Percentiles rank a stretch among this genome's conserved stretches.
Evolutionary conservation across 2,113 vertebrate species (phyloP).

Genomic region (Mormyrus lacerda): DNA sequence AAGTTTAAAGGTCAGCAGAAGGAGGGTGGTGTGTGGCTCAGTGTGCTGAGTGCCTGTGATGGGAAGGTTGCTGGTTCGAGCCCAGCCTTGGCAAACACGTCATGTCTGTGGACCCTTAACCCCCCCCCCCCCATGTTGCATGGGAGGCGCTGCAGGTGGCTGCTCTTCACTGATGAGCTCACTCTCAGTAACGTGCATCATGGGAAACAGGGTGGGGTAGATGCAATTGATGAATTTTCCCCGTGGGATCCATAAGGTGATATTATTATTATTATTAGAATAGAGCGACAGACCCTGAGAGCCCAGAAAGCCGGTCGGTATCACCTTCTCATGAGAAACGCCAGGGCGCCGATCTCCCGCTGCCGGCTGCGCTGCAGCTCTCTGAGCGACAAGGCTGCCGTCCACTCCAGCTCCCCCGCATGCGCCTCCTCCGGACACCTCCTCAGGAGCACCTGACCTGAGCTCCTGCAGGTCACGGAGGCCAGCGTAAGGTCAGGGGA

Average conservation of each 20-base stretch:
- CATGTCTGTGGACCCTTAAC: background rate
- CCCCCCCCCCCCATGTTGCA: too few species aligned
- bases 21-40: background rate
- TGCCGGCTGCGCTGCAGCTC: conserved; percentile 42
- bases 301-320: background rate
- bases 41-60: background rate
- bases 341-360: conserved; percentile 38
- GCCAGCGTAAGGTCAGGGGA: background rate
- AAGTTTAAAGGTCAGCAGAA: background rate
- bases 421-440: conserved; percentile 20
- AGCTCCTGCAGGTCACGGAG: conserved; percentile 36
- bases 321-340: conserved; percentile 46
- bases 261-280: background rate
- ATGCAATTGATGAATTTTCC: background rate
- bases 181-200: background rate
- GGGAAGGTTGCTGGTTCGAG: background rate
- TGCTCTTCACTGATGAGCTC: background rate
- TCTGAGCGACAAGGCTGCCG: conserved; percentile 46
- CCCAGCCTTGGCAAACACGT: background rate
- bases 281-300: background rate
- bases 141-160: background rate
- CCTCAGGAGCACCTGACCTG: conserved; percentile 16
- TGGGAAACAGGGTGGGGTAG: background rate
- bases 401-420: conserved; percentile 41
- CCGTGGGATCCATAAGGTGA: background rate